A percentile compares a stretch with the other conserved stretches of the same genome.
Evolutionary conservation across 2,888 invertebrate genomes (phyloP).

Genomic region (Noctua pronuba): DNA sequence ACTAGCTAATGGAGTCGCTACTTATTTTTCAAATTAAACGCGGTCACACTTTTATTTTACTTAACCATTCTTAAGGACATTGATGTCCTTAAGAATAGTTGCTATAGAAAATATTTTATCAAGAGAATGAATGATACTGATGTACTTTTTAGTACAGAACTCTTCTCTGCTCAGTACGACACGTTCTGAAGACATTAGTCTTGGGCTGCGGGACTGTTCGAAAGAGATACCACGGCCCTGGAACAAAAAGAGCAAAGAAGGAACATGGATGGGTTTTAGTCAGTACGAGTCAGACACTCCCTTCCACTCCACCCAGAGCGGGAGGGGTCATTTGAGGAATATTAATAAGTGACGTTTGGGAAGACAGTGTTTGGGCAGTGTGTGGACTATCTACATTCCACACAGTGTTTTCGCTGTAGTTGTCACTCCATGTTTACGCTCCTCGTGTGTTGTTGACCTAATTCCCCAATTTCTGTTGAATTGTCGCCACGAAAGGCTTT

Average conservation of each 20-base stretch:
- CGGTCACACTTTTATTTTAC: neutral
- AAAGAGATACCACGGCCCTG: too few species aligned
- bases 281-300: too few species aligned
- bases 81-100: too few species aligned
- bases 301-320: too few species aligned
- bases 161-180: neutral
- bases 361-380: neutral
- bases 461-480: constrained; percentile 76
- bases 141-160: neutral
- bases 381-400: too few species aligned
- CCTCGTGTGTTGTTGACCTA: constrained; percentile 54
- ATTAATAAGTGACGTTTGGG: neutral
- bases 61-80: neutral
- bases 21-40: neutral
- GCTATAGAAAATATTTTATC: neutral
- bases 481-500: constrained; percentile 64
- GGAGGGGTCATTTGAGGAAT: too few species aligned
- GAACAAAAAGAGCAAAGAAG: too few species aligned
- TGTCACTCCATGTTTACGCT: constrained; percentile 25
- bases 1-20: constrained; percentile 5
- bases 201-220: too few species aligned
- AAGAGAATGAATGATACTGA: neutral
- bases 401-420: neutral
- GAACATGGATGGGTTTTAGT: too few species aligned
- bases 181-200: neutral